Conservation (phyloP, 2,797 vertebrate species). For the Myripristis murdjan region DNA sequence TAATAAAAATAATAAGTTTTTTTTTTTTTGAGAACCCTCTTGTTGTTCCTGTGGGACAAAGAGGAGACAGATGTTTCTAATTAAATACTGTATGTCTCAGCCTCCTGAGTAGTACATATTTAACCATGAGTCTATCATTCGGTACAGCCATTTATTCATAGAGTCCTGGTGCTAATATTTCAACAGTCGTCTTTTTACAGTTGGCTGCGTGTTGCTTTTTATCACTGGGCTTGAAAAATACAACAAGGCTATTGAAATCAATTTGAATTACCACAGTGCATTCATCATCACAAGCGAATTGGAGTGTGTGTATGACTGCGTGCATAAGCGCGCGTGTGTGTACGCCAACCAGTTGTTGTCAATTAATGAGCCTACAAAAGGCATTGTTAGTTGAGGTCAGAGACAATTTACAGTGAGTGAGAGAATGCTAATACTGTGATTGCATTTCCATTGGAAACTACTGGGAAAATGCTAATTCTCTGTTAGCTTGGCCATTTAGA, state of each 20-base stretch:
- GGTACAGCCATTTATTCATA: constrained; percentile 60
- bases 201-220: not conserved
- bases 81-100: constrained; percentile 67
- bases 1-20: constrained; percentile 43
- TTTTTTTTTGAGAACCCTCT: constrained; percentile 63
- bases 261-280: not conserved
- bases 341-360: constrained; percentile 9
- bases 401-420: constrained; percentile 32
- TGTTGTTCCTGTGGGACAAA: constrained; percentile 54
- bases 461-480: constrained; percentile 40
- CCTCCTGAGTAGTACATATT: constrained; percentile 70
- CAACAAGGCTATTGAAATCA: not conserved
- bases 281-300: not conserved
- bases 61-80: constrained; percentile 74
- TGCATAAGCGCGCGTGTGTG: not conserved
- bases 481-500: constrained; percentile 57
- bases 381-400: constrained; percentile 35
- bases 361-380: constrained; percentile 23
- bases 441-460: constrained; percentile 21
- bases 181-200: constrained; percentile 3
- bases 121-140: constrained; percentile 61
- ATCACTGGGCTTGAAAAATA: not conserved
- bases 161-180: constrained; percentile 32
- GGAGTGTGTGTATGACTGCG: not conserved
- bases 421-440: constrained; percentile 35